Evolutionary conservation across 53 echinoderm and acorn worm genomes (phyloP).

Genomic region (Henricia sp.): DNA sequence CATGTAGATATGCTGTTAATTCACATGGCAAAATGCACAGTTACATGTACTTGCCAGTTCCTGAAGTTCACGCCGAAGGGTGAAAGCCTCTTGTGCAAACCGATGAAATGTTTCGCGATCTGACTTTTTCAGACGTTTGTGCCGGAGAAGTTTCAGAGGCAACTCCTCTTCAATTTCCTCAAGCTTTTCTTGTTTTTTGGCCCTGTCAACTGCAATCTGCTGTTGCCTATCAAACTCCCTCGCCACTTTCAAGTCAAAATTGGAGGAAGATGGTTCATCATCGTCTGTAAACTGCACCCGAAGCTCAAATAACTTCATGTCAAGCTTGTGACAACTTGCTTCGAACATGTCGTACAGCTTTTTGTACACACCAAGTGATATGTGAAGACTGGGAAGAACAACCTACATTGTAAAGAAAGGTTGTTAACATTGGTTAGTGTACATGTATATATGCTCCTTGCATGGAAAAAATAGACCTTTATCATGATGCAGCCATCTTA

Average conservation of each 20-base stretch:
- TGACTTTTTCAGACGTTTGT: not conserved
- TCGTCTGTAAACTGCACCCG: not conserved
- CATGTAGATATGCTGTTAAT: not conserved
- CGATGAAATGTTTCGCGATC: not conserved
- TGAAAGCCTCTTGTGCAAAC: not conserved
- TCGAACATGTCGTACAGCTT: slow-evolving; percentile 34
- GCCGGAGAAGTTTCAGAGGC: not conserved
- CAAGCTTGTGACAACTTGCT: slow-evolving; percentile 1
- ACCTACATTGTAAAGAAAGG: not conserved
- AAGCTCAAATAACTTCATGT: not conserved
- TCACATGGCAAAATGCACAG: not conserved
- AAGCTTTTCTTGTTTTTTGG: not conserved
- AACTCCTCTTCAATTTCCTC: slow-evolving; percentile 22
- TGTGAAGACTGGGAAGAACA: slow-evolving; percentile 22
- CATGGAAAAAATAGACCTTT: not conserved
- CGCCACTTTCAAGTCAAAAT: not conserved
- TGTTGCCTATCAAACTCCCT: not conserved
- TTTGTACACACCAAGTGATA: slow-evolving; percentile 35
- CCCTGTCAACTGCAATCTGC: not conserved
- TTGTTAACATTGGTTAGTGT: not conserved
- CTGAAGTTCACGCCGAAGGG: not conserved
- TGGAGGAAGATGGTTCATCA: not conserved
- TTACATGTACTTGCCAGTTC: not conserved
- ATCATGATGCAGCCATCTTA: too few relatives aligned
- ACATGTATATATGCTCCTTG: not conserved